A percentile compares a stretch with the other conserved stretches of the same genome.
phyloP scores from a whole-genome alignment of 1,140 invertebrate genomes.

The Drosophila varians region DNA sequence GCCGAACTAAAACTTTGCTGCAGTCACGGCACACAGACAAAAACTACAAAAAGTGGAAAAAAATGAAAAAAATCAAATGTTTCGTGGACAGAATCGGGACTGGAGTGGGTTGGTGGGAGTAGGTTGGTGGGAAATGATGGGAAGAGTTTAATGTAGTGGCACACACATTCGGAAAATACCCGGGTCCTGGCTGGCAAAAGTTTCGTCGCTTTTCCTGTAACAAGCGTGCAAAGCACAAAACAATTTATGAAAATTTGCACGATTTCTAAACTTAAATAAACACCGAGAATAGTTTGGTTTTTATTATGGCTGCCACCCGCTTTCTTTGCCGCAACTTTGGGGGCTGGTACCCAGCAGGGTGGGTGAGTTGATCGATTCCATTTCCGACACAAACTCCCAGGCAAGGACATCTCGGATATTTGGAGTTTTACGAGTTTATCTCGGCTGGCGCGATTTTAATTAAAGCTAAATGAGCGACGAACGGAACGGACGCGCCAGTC shows the following conservation, averaged over 20 bases:
- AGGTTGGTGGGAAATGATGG: background rate
- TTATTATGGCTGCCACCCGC: constrained; percentile 70
- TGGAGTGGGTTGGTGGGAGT: no score
- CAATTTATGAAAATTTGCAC: constrained; percentile 82
- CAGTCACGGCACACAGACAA: constrained; percentile 42
- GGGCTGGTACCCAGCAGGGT: no score
- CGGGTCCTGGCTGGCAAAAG: constrained; percentile 31
- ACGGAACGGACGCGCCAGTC: background rate
- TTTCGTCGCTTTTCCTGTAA: constrained; percentile 59
- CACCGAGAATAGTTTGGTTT: constrained; percentile 73
- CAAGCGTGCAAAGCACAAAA: constrained; percentile 75
- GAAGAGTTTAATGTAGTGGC: constrained; percentile 42
- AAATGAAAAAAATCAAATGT: constrained; percentile 16
- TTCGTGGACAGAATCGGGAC: background rate
- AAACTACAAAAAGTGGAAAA: constrained; percentile 18
- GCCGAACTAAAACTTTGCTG: constrained; percentile 78
- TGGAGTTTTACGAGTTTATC: background rate
- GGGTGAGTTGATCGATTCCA: background rate
- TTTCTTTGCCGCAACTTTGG: constrained; percentile 21
- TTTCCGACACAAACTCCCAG: background rate
- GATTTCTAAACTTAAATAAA: constrained; percentile 81
- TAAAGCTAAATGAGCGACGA: constrained; percentile 43
- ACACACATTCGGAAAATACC: constrained; percentile 36
- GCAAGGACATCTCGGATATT: background rate
- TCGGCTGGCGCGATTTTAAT: constrained; percentile 13